These are phyloP conservation scores for Semaprochilodus insignis DNA, from an alignment of 2,797 vertebrate species.

Conservation along the genomic window DNA sequence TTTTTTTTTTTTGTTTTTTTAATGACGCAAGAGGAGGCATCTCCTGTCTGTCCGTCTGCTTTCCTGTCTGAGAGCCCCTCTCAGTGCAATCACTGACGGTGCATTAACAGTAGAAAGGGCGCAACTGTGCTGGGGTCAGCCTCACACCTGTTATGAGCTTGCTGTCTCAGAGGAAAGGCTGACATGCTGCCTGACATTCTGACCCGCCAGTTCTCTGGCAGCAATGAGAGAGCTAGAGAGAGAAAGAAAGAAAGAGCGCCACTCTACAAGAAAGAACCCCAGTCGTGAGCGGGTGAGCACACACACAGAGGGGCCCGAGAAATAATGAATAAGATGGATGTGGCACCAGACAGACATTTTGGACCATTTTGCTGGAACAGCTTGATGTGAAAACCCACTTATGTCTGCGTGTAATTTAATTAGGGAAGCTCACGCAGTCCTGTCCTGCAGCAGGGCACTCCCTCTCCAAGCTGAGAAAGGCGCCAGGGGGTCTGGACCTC, in stretches of 20 bases:
- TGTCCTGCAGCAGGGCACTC: constrained; percentile 58
- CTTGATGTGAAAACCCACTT: constrained; percentile 77
- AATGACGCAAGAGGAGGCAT: background rate
- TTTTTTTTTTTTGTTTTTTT: background rate
- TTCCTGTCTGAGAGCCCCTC: constrained; percentile 41
- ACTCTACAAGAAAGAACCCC: constrained; percentile 8
- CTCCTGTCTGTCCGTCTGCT: constrained; percentile 2
- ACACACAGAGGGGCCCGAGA: constrained; percentile 6
- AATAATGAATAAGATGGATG: constrained; percentile 73
- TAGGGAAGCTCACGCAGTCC: constrained; percentile 70
- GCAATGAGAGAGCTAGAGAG: constrained; percentile 47
- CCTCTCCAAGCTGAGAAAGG: constrained; percentile 62
- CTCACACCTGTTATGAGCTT: constrained; percentile 69
- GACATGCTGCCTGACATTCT: constrained; percentile 54
- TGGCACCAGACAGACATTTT: constrained; percentile 63
- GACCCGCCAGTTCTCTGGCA: constrained; percentile 59
- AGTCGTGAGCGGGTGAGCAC: background rate
- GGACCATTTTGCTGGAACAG: constrained; percentile 73
- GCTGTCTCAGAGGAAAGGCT: constrained; percentile 56
- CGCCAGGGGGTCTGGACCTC: constrained; percentile 65
- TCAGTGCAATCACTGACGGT: constrained; percentile 49
- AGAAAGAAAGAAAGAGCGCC: background rate
- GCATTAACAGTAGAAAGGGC: constrained; percentile 68
- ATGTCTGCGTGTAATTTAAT: constrained; percentile 75
- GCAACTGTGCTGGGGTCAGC: constrained; percentile 49